Base-by-base conservation (phyloP, 2,113 vertebrate species). In the Acrocephalus kingi region DNA sequence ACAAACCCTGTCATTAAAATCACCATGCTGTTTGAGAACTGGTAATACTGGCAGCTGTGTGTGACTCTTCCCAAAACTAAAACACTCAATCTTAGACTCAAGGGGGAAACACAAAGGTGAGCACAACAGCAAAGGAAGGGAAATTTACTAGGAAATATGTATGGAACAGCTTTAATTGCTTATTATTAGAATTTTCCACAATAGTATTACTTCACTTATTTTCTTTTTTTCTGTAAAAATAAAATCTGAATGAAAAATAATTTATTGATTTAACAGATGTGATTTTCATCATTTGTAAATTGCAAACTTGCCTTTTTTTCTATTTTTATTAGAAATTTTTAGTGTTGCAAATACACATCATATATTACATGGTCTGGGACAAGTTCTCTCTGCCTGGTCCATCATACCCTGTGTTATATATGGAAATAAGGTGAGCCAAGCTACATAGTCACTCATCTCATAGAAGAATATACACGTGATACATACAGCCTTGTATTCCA, bases 401-500 rank as follows among this genome's bases (percentile, higher is more conserved):
- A 85, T 63, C 16, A 72, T 41, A 28, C 13, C 6, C 10, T 22
- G 4, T 79, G 5, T 41, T 64, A n/a, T 6, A 51, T 5, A 28
- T 1, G 22, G 24, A 55, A 72, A 80, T 71, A 51, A 66, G 45
- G 13, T n/a, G 35, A 86, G 76, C 4, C 10, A 24, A 77, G 7
- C 6, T 63, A 35, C 8, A 2, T 15, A 81, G 56, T 31, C 12
- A 75, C 11, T 41, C 20, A 24, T 82, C 15, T 68, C 6, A 22
- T 37, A 30, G 7, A 55, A 21, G 11, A 81, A 61, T 33, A 5
- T 30, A 12, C 6, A 58, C 0, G 1, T 10, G 2, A 39, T 43
- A 41, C 7, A 22, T 71, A 33, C 10, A 14, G 8, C 21, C 16
- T 22, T 58, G 33, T 62, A 58, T 48, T 46, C 23, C 63, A 37